Evolutionary conservation across 2,113 vertebrate genomes (phyloP).

Genomic region (Pan paniscus): DNA sequence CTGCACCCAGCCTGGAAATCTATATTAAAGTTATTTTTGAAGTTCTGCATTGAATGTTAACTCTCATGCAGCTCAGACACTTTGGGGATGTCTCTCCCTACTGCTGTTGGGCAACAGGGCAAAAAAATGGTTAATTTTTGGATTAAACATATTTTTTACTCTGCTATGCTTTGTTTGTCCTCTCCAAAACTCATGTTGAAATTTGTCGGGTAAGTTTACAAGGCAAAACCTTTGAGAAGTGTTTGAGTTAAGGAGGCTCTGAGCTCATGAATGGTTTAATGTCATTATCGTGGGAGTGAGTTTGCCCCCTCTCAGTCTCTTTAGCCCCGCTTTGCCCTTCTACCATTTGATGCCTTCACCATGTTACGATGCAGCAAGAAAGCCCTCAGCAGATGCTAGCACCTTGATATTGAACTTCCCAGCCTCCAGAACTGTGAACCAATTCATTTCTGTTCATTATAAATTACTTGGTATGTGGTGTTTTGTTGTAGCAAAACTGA

Average conservation of each 20-base stretch:
- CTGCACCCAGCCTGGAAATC: not conserved
- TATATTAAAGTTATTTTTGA: slow-evolving; percentile 81
- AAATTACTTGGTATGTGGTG: not conserved
- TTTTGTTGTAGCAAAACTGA: not conserved
- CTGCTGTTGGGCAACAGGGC: not conserved
- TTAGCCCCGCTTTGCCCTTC: not conserved
- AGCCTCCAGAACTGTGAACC: not conserved
- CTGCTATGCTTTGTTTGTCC: not conserved
- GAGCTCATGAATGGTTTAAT: too few species aligned
- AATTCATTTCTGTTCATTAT: not conserved
- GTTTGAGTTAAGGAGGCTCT: too few species aligned
- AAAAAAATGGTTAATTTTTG: not conserved
- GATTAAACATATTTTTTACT: not conserved
- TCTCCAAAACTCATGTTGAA: not conserved
- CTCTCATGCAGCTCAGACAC: not conserved
- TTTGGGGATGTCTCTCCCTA: not conserved
- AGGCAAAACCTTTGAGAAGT: not conserved
- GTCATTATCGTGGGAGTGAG: not conserved
- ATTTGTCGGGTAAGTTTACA: not conserved
- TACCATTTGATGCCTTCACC: not conserved
- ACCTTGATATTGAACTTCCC: not conserved
- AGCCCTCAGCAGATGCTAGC: not conserved
- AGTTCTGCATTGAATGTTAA: not conserved
- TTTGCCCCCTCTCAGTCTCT: not conserved
- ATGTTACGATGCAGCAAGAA: not conserved